Conservation (phyloP, 2,113 vertebrate species). For the Rana temporaria region DNA sequence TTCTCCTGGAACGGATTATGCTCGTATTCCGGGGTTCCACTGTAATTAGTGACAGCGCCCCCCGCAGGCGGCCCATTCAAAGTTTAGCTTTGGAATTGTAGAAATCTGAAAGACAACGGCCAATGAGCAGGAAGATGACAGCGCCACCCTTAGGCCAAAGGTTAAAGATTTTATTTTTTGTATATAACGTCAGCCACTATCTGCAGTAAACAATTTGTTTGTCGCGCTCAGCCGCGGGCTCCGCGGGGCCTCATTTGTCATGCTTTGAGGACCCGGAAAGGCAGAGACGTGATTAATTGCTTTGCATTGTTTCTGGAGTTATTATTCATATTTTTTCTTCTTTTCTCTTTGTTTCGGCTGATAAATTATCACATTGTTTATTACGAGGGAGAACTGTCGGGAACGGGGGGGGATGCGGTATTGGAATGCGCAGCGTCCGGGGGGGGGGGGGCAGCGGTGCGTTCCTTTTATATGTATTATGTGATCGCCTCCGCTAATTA, state of each 20-base stretch:
- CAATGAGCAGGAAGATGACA: too few relatives aligned
- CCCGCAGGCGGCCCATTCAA: too few relatives aligned
- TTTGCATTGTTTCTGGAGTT: background rate
- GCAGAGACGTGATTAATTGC: background rate
- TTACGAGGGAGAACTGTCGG: background rate
- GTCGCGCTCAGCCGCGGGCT: background rate
- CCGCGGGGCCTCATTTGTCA: background rate
- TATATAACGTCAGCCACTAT: background rate
- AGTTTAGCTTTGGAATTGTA: too few relatives aligned
- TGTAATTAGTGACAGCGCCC: too few relatives aligned
- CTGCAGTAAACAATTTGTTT: background rate
- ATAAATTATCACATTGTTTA: background rate
- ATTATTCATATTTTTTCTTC: constrained; percentile 1
- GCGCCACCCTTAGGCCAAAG: background rate
- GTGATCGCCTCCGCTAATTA: background rate
- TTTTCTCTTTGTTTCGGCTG: background rate
- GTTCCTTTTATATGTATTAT: background rate
- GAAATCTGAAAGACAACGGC: too few relatives aligned
- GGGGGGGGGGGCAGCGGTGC: background rate
- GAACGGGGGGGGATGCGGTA: too few relatives aligned
- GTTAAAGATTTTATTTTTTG: background rate
- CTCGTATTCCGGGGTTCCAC: too few relatives aligned
- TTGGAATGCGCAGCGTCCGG: background rate
- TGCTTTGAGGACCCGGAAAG: background rate
- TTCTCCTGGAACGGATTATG: too few relatives aligned